These are phyloP conservation scores for Setophaga kirtlandii DNA, from an alignment of 2,113 vertebrate genomes.

Conservation along the genomic window DNA sequence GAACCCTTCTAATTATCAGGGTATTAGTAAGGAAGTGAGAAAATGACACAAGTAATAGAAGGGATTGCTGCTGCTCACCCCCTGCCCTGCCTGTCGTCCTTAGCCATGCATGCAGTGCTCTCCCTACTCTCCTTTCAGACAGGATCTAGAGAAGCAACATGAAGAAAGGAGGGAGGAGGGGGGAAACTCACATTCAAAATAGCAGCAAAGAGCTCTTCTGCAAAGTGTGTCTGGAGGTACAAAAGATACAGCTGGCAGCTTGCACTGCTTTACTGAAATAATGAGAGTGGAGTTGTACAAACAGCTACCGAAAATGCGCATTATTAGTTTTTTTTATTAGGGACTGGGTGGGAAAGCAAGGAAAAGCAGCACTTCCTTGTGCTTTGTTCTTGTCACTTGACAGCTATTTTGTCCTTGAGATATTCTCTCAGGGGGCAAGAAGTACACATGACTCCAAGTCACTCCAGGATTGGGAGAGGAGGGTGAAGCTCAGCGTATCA, in stretches of 20 bases:
- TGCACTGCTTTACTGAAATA: slow-evolving; percentile 34
- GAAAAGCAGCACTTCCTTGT: not conserved
- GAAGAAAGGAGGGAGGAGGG: not conserved
- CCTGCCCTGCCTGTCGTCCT: not conserved
- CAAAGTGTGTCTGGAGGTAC: not conserved
- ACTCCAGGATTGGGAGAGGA: not conserved
- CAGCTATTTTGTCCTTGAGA: slow-evolving; percentile 46
- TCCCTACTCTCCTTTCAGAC: not conserved
- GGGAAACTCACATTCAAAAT: not conserved
- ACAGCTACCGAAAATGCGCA: slow-evolving; percentile 28
- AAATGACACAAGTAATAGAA: slow-evolving; percentile 3
- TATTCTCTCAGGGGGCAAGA: not conserved
- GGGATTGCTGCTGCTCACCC: not conserved
- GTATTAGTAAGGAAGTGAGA: slow-evolving; percentile 12
- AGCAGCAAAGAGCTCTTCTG: slow-evolving; percentile 15
- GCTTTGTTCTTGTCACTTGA: slow-evolving; percentile 26
- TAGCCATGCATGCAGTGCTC: not conserved
- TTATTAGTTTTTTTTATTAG: slow-evolving; percentile 31
- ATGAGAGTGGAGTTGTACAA: slow-evolving; percentile 24
- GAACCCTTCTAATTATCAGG: not conserved
- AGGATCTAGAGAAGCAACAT: not conserved
- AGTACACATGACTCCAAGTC: not conserved
- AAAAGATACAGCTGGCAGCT: slow-evolving; percentile 29
- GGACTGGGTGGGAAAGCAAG: not conserved
- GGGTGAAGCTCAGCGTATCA: not conserved